Percentiles rank a stretch among this genome's conserved stretches.
phyloP scores from a whole-genome alignment of 2,113 vertebrate species.

The Emberiza fucata region DNA sequence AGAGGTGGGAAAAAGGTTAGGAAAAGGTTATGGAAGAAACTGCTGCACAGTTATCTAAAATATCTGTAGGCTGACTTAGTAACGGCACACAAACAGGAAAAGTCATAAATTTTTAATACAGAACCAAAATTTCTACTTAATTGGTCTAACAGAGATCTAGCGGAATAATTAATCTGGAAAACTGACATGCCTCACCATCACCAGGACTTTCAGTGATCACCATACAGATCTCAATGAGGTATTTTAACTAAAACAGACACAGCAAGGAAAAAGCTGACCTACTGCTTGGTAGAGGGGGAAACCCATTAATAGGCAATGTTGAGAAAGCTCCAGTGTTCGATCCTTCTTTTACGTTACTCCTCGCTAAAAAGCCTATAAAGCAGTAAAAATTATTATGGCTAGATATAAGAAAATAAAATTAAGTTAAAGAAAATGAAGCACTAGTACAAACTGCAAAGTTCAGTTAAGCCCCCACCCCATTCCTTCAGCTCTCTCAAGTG shows the following conservation, averaged over 20 bases:
- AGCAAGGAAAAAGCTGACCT: background rate
- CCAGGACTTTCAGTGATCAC: background rate
- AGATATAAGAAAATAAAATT: background rate
- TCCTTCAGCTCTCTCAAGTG: background rate
- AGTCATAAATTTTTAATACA: background rate
- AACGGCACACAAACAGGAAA: background rate
- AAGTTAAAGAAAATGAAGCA: background rate
- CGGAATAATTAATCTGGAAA: background rate
- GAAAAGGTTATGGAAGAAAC: background rate
- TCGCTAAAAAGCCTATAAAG: background rate
- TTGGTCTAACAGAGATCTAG: background rate
- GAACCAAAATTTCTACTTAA: background rate
- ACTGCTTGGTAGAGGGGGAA: background rate
- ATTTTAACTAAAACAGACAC: background rate
- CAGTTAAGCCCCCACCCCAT: background rate
- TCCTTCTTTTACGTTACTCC: background rate
- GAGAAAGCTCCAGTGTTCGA: background rate
- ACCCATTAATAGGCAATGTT: background rate
- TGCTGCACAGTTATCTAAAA: background rate
- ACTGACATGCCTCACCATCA: background rate
- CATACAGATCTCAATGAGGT: background rate
- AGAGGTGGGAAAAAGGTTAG: background rate
- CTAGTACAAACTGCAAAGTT: background rate
- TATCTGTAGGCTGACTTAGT: background rate
- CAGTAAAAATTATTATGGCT: background rate